These are phyloP conservation scores for Hemaris fuciformis DNA, from an alignment of 2,888 invertebrate genomes.

Conservation along the genomic window DNA sequence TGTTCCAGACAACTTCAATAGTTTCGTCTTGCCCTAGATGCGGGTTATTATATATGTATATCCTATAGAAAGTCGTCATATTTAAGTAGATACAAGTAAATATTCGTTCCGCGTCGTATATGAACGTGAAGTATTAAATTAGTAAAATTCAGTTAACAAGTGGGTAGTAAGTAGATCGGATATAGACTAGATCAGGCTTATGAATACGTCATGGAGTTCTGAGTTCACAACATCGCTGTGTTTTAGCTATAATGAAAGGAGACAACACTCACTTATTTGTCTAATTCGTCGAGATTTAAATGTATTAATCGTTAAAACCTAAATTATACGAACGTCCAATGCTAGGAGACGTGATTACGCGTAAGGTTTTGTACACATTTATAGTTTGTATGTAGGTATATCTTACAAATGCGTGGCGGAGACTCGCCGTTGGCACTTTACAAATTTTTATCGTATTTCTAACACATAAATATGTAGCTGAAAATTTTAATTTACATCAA, in stretches of 20 bases:
- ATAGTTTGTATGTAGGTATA: constrained; percentile 9
- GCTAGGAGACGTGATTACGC: background rate
- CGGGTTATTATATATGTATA: background rate
- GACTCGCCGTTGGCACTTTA: constrained; percentile 25
- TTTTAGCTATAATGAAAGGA: background rate
- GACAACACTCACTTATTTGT: constrained; percentile 13
- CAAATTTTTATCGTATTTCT: constrained; percentile 32
- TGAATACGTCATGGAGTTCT: constrained; percentile 6
- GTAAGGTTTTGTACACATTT: constrained; percentile 10
- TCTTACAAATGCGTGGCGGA: constrained; percentile 5
- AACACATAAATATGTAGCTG: constrained; percentile 49
- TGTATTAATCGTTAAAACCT: constrained; percentile 9
- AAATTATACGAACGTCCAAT: background rate
- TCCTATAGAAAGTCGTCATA: background rate
- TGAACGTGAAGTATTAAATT: background rate
- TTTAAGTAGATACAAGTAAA: background rate
- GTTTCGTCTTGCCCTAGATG: background rate
- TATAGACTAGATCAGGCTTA: constrained; percentile 6
- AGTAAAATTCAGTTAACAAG: background rate
- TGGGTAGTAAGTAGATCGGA: background rate
- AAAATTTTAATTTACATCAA: constrained; percentile 38
- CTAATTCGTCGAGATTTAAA: constrained; percentile 15
- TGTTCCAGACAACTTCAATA: background rate
- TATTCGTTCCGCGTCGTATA: background rate
- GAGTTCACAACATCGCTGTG: background rate